Evolutionary conservation across 1,140 invertebrate species (phyloP), one percentile per base, ranked within the genome.

Genomic region (Varroa destructor): DNA sequence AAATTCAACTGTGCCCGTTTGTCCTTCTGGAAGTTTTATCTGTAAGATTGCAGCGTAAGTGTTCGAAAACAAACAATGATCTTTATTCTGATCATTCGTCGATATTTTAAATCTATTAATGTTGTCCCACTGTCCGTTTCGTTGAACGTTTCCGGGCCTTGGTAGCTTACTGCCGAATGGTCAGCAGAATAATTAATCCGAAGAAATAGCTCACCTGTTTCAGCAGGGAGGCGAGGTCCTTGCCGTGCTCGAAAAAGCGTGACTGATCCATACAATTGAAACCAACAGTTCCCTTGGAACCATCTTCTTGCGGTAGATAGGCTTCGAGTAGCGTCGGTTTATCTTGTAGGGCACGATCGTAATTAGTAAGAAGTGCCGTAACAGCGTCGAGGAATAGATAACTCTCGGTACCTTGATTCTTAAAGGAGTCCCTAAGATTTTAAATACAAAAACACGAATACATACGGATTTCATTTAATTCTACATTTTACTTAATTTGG

Each of bases 241-340:
- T 46, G 12, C 61, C 61, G 40, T 67, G 61, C 46, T 67, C 61
- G 61, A 67, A 67, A 12, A 67, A 40, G 46, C 61, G 61, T 40
- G 61, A 67, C 61, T 67, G 61, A 12, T 67, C 61, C 61, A 67
- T 67, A 8, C 61, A 67, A 67, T 46, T 67, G 61, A 67, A 67
- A 37, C 61, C 61, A 12, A 14, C 40, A 12, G 40, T 67, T 37
- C 61, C 61, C 46, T 67, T 67, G 0, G 61, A 67, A 10, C 46
- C 61, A 40, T 67, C 61, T 40, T 43, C 61, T 8, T 51, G 46
- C 46, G 46, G 46, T 14, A 0, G 61, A 46, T 67, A 40, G 14
- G 40, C 46, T 12, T 67, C 61, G 61, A 67, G 61, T 43, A 67
- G 61, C 40, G 40, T 67, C 3, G 61, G 61, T 67, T 67, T 67